Conservation (phyloP, 2,888 invertebrate genomes). For the Dicyrtoma fusca region DNA sequence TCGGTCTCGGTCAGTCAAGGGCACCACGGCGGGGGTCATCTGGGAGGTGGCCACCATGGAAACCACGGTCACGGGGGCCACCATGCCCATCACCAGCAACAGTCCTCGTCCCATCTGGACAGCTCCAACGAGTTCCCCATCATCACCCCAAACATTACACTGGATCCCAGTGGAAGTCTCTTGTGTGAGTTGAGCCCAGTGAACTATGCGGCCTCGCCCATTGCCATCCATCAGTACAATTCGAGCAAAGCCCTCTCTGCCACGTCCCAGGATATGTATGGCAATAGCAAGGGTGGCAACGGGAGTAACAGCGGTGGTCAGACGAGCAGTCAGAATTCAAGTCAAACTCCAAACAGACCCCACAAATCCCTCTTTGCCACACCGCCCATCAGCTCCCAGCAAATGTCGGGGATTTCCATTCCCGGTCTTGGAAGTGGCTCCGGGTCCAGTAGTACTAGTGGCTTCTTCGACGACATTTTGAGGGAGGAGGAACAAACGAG, state of each 20-base stretch:
- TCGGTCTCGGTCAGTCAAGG: background rate
- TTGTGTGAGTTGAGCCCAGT: conserved; percentile 25
- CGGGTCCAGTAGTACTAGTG: no score
- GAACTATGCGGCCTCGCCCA: conserved; percentile 16
- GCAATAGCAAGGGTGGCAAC: background rate
- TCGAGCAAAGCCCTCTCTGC: conserved; percentile 25
- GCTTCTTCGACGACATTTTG: no score
- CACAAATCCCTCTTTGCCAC: background rate
- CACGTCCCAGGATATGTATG: background rate
- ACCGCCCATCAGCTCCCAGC: no score
- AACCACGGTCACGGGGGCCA: background rate
- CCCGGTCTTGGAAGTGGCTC: no score
- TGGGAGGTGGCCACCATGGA: background rate
- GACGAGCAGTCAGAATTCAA: background rate
- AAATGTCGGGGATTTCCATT: no score
- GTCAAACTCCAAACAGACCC: background rate
- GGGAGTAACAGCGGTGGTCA: background rate
- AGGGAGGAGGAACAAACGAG: no score
- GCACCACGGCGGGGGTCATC: background rate
- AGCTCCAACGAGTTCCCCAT: conserved; percentile 3
- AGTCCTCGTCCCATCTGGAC: no score
- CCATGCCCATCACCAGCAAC: no score
- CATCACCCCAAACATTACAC: conserved; percentile 6
- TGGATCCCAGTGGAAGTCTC: conserved; percentile 24
- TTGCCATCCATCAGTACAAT: conserved; percentile 19